Base-by-base conservation (phyloP, 2,888 invertebrate species). In the Eueremaeus valkanovi region DNA sequence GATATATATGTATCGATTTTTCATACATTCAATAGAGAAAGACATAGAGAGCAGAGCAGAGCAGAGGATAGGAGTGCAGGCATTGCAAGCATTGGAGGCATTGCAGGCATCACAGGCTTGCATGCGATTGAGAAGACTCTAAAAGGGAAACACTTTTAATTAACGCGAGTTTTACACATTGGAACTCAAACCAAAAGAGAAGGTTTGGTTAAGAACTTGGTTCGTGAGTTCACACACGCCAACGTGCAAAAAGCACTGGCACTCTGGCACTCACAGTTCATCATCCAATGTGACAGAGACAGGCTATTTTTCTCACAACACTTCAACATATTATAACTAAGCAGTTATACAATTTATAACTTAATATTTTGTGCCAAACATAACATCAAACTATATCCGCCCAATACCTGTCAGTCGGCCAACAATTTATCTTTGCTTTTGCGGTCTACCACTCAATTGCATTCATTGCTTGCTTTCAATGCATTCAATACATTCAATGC, bases 281-380 rank as follows among this genome's bases (percentile, higher is more conserved):
- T 68, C 68, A 68, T 42, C 40, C 36, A 68, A 40, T 68, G 42
- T 68, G 68, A 68, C 68, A 68, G 68, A 68, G 68, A 68, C 68
- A 68, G 68, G 68, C 68, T 68, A 68, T 68, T 68, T 63, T 68
- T 68, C 68, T 68, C 68, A 68, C 68, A 68, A 68, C 68, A 68
- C 68, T 68, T 27, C 11, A 68, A 11, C 68, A 68, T 68, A 40
- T 68, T 68, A 68, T 68, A 42, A 66, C 13, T 16, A 5, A 68
- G n/a, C 24, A 68, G 63, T 63, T 63, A 33, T 63, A 18, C 63
- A 63, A 42, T 68, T 68, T 68, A 68, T 68, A 68, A 68, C 68
- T 68, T 68, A 68, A 68, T 68, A 68, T 68, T 40, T 68, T 68
- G 36, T 68, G 42, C 33, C 63, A 63, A 63, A 63, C 55, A 55